Base-by-base conservation (phyloP, 2,113 vertebrate species). In the Gallinago jamesoni region DNA sequence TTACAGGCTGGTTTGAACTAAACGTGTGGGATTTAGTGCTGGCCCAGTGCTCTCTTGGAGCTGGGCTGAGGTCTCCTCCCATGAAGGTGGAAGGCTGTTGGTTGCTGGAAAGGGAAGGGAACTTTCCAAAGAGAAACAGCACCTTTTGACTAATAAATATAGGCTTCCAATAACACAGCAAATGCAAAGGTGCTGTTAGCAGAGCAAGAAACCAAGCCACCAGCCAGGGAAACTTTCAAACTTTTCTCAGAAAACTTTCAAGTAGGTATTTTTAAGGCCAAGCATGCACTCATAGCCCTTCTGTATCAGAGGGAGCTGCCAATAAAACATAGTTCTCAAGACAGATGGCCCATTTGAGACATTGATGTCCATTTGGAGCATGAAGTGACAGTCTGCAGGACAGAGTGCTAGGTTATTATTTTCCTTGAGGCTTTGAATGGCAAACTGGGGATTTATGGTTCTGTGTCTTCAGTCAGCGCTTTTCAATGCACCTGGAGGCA, bases 341-440 rank as follows among this genome's bases (percentile, higher is more conserved):
- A 91, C 2, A 0, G 70, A 91, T 85, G 41, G 62, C 28, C 57
- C 70, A 53, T 91, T 57, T 76, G 81, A 57, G 84, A 83, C 75
- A 80, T 1, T 16, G 12, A 77, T 86, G 74, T 64, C 70, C 78
- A 25, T 85, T 87, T 72, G 72, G 70, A 91, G 31, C 74, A 56
- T 45, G 56, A 90, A 95, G 70, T 66, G 91, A 91, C 62, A 50
- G 45, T 66, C 68, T 93, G 62, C 45, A 76, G 91, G 84, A 82
- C 81, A 69, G 45, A 48, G 30, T 62, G 73, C 74, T 82, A 59
- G 70, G 57, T 93, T 95, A 77, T 93, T 93, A 62, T 93, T 90
- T 95, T 91, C 77, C 67, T 70, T 66, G 84, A 90, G 87, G 74
- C 63, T 94, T 82, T 93, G 87, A 90, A 47, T 77, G 70, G 48